Base-by-base conservation (phyloP, 2,113 vertebrate genomes). In the Peromyscus californicus region DNA sequence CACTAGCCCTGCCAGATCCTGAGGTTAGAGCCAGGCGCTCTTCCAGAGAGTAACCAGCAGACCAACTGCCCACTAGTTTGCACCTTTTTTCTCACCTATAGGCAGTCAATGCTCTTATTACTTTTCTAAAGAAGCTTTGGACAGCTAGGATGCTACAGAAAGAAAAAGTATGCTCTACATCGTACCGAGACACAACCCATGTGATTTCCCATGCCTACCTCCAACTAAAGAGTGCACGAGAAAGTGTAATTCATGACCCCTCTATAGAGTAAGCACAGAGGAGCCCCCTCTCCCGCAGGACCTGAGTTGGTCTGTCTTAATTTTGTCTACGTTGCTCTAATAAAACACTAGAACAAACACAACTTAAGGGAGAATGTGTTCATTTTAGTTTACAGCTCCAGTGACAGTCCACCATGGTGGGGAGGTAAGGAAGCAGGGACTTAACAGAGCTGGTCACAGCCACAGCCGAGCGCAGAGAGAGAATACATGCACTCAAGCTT, bases 121-220 rank as follows among this genome's bases (percentile, higher is more conserved):
- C 65, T 72, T 78, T 51, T 75, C 59, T 57, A n/a, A 91, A 45
- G 59, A 63, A 48, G 24, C 7, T 54, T 13, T 3, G 0, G 54
- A 51, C 51, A n/a, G 3, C 26, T 24, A 36, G 45, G n/a, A 21
- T 65, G 24, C 24, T 61, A 72, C n/a, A 42, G 89, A 19, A 24
- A 29, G 15, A 13, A 67, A 45, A 19, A 11, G 45, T 19, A 33
- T 26, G 29, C 7, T 29, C 2, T 4, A 8, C 5, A 0, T 5
- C 4, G 13, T 12, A 17, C 48, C 10, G 12, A n/a, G 16, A 5
- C 42, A 51, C 7, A 63, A 59, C 59, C 57, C 13, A 8, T 1
- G 3, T 63, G 59, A 22, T 63, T 61, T 29, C 57, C 26, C 17
- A n/a, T 63, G 59, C 22, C 80, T 36, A 67, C 8, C 42, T 42